These are phyloP conservation scores for Entosphenus tridentatus DNA, from an alignment of 2,113 vertebrate genomes.

Conservation along the genomic window DNA sequence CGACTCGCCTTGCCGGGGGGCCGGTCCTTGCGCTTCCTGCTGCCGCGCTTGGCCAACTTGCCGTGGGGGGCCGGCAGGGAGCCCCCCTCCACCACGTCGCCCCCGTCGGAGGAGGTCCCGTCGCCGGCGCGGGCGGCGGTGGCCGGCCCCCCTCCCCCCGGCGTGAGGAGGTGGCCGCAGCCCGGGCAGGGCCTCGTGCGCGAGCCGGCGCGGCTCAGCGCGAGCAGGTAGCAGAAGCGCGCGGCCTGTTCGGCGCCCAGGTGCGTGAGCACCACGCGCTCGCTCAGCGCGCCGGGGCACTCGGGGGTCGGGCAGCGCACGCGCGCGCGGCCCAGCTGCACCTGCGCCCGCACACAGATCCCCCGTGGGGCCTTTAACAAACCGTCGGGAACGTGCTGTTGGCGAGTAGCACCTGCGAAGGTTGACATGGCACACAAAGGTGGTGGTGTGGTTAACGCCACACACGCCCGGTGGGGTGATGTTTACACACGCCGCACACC, in stretches of 20 bases:
- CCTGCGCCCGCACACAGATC: slow-evolving; percentile 23
- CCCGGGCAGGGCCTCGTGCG: slow-evolving; percentile 93
- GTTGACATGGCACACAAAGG: too few species aligned
- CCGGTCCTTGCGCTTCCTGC: slow-evolving; percentile 12
- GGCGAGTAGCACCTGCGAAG: too few species aligned
- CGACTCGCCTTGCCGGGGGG: slow-evolving; percentile 16
- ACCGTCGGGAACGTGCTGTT: too few species aligned
- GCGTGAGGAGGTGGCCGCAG: slow-evolving; percentile 77
- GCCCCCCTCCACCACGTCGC: slow-evolving; percentile 86
- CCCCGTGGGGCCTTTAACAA: too few species aligned
- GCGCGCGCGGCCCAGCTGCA: slow-evolving; percentile 45
- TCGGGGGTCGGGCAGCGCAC: slow-evolving; percentile 75
- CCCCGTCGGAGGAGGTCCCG: slow-evolving; percentile 38
- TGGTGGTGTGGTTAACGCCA: too few species aligned
- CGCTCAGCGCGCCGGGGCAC: slow-evolving; percentile 67
- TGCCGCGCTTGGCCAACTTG: slow-evolving; percentile 14
- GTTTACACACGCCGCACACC: too few species aligned
- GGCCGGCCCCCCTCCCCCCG: slow-evolving; percentile 30
- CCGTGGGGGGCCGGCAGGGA: slow-evolving; percentile 16
- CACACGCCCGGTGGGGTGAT: too few species aligned
- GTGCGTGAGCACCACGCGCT: slow-evolving; percentile 46
- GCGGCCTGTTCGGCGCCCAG: slow-evolving; percentile 54
- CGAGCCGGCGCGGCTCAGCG: slow-evolving; percentile 67
- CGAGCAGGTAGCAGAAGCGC: slow-evolving; percentile 80
- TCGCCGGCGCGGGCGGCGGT: slow-evolving; percentile 18